Base-by-base conservation (phyloP, 2,888 invertebrate species). In the Congeria kusceri region DNA sequence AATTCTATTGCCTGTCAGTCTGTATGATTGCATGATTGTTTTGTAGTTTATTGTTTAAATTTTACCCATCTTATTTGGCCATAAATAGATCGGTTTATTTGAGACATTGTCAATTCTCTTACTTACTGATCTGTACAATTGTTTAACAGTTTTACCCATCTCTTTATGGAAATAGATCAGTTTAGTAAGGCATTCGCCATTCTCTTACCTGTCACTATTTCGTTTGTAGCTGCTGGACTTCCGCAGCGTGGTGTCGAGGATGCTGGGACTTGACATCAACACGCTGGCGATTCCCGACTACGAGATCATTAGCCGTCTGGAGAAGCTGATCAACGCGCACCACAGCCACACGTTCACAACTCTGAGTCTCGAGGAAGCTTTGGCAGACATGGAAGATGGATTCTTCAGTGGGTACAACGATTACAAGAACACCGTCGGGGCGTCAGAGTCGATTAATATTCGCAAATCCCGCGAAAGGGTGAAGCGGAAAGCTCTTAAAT, bases 251-350 rank as follows among this genome's bases (percentile, higher is more conserved):
- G 87, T 94, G 3, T 90, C 93, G 0, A 88, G 93, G 25, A 94
- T 94, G 93, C 87, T 94, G 57, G 94, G 94, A 5, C 86, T 94
- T 28, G 93, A 93, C 72, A 90, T 93, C 62, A 91, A 91, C 77
- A 89, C 91, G 0, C 86, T 93, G 75, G 93, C 93, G 13, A 91
- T 94, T 11, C 93, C 94, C 2, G 93, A 94, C 84, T 94, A 93
- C 70, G 94, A 94, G 82, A 92, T 94, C 77, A 93, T 94, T 67
- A 87, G 92, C 4, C 91, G 39, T 39, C 87, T 94, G 23, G 93
- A 94, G 86, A 93, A 92, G 71, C 88, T 94, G 27, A 92, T 94
- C 73, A 89, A 92, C 47, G 91, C 93, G 18, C 93, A 93, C 75
- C 92, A 93, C 73, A 86, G 88, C 49, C 89, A 92, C 63, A 86